These are phyloP conservation scores for Pluvialis apricaria DNA, from an alignment of 2,113 vertebrate species.

Conservation along the genomic window DNA sequence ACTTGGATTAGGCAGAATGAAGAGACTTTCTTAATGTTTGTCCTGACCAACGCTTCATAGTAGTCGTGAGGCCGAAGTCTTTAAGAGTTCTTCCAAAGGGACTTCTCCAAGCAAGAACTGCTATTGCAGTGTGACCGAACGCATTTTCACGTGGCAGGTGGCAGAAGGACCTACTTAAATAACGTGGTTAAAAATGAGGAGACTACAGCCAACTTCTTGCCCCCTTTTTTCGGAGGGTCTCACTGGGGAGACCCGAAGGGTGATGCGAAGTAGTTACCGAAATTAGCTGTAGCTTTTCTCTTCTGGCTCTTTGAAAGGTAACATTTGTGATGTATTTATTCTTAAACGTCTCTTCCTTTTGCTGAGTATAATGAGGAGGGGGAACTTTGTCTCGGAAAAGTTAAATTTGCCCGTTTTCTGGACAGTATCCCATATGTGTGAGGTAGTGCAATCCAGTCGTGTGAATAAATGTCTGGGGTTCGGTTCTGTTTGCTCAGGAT, in stretches of 20 bases:
- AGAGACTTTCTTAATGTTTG: background rate
- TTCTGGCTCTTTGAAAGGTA: background rate
- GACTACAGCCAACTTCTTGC: background rate
- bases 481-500: background rate
- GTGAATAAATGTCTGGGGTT: background rate
- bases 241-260: background rate
- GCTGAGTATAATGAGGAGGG: background rate
- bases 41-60: background rate
- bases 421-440: background rate
- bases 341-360: background rate
- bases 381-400: background rate
- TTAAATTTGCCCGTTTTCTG: background rate
- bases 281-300: background rate
- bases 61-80: background rate
- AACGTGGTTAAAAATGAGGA: background rate
- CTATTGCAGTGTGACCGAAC: background rate
- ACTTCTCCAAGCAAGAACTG: background rate
- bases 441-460: background rate
- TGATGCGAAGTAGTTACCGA: background rate
- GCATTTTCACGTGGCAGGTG: background rate
- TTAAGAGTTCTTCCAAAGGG: background rate
- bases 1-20: background rate
- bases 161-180: background rate
- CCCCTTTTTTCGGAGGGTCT: background rate
- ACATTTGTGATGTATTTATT: background rate